These are phyloP conservation scores for Henicopernis longicauda DNA, from an alignment of 2,113 vertebrate species.

Conservation along the genomic window DNA sequence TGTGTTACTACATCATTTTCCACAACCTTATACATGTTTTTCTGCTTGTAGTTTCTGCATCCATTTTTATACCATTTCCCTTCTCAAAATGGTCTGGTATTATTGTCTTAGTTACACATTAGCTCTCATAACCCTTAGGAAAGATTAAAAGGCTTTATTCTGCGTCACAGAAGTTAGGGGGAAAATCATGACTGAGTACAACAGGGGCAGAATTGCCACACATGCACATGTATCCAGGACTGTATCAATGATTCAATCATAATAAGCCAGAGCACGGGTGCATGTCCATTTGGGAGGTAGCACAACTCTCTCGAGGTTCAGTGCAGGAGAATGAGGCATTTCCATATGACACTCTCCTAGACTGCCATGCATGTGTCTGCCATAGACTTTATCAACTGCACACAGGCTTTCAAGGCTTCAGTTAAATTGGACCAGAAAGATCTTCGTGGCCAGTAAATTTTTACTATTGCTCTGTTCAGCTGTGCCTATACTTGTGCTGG, in stretches of 20 bases:
- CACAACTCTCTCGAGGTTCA: not conserved
- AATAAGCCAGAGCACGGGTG: not conserved
- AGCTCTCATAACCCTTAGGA: not conserved
- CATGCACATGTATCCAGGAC: fast-evolving
- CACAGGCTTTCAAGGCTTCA: not conserved
- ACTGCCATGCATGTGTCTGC: not conserved
- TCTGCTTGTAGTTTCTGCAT: not conserved
- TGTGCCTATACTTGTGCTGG: not conserved
- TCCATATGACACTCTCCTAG: not conserved
- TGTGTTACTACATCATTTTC: not conserved
- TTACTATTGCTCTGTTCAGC: not conserved
- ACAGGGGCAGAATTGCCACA: not conserved
- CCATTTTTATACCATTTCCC: not conserved
- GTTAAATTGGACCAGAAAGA: not conserved
- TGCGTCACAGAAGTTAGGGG: not conserved
- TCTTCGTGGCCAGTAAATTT: not conserved
- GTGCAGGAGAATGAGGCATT: not conserved
- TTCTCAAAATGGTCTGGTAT: not conserved
- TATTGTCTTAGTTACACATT: not conserved
- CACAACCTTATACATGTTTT: not conserved
- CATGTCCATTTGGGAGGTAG: not conserved
- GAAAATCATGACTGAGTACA: not conserved
- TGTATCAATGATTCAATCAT: not conserved
- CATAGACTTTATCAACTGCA: not conserved
- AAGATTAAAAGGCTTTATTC: not conserved